Conservation (phyloP, 1,140 invertebrate genomes). For the Musca domestica region DNA sequence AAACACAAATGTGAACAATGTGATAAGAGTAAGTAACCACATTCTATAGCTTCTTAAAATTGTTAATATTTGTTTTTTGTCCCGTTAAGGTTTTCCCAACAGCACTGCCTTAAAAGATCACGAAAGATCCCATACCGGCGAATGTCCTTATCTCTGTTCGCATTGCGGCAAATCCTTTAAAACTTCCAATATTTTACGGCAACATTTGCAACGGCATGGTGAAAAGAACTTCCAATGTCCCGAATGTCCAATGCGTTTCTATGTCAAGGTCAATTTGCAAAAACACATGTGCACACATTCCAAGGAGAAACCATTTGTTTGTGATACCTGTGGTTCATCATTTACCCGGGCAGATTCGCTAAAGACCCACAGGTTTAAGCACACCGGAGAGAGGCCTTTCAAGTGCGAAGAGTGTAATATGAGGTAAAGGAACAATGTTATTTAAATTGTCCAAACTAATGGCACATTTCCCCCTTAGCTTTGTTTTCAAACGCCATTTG, state of each 20-base stretch:
- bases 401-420: conserved; percentile 21
- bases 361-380: conserved; percentile 58
- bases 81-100: conserved; percentile 4
- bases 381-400: conserved; percentile 40
- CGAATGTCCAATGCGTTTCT: conserved; percentile 60
- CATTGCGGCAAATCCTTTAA: conserved; percentile 65
- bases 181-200: conserved; percentile 61
- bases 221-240: conserved; percentile 60
- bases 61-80: neutral
- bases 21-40: conserved; percentile 1
- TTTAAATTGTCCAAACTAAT: neutral
- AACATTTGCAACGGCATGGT: conserved; percentile 61
- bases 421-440: neutral
- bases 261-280: conserved; percentile 52
- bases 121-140: conserved; percentile 62
- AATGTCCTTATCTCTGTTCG: conserved; percentile 64
- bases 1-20: neutral
- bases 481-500: conserved; percentile 7
- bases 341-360: conserved; percentile 58
- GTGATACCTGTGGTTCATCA: conserved; percentile 54
- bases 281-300: conserved; percentile 26
- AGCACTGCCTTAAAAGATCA: conserved; percentile 56
- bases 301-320: conserved; percentile 49
- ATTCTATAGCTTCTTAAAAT: neutral
- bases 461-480: neutral